Conservation (phyloP, 2,797 vertebrate genomes). For the Pipistrellus nathusii region DNA sequence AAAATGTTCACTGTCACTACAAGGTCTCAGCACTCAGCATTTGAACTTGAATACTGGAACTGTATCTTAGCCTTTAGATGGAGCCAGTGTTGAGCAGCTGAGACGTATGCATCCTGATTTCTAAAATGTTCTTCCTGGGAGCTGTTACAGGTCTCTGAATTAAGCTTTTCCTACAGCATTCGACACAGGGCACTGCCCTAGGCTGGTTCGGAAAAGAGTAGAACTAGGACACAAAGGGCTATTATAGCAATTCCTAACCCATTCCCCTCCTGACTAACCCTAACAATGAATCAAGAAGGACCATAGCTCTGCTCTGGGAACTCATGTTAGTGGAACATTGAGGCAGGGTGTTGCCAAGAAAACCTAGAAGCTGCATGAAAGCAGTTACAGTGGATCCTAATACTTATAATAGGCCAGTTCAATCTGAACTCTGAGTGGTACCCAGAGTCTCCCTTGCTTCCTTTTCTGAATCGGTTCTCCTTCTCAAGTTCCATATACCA, state of each 20-base stretch:
- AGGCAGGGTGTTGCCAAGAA: neutral
- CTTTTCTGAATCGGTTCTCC: conserved; percentile 28
- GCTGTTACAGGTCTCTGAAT: conserved; percentile 5
- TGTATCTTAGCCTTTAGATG: neutral
- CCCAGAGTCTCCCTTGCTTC: neutral
- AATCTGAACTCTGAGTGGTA: neutral
- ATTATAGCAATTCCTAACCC: conserved; percentile 8
- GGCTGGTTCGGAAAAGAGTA: neutral
- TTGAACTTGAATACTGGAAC: neutral
- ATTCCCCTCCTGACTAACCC: conserved; percentile 6
- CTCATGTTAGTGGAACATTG: neutral
- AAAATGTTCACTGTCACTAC: neutral
- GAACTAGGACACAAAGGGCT: conserved; percentile 24
- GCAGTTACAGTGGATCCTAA: neutral
- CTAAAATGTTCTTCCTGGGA: conserved; percentile 12
- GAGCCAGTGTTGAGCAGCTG: neutral
- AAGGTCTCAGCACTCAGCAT: neutral
- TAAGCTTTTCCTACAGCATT: neutral
- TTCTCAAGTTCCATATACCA: conserved; percentile 29
- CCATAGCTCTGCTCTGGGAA: neutral
- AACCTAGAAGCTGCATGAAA: neutral
- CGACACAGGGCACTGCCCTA: neutral
- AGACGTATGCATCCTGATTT: neutral
- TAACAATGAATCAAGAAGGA: conserved; percentile 16
- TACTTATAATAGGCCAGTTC: neutral